A percentile compares a stretch with the other conserved stretches of the same genome.
phyloP scores from a whole-genome alignment of 2,888 invertebrate species.

The Callosobruchus maculatus region DNA sequence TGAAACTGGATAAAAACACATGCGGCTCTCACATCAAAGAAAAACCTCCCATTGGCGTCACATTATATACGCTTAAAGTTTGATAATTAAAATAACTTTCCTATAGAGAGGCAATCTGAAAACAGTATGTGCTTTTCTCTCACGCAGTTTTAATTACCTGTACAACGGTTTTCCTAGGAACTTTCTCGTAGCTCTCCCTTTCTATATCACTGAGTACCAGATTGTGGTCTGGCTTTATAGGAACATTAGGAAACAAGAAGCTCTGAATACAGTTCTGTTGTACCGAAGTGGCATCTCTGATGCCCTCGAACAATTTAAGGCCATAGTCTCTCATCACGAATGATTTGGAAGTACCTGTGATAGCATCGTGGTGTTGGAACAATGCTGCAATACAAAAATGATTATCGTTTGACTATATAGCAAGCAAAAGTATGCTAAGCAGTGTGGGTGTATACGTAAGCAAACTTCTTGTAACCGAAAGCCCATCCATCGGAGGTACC shows the following conservation, averaged over 20 bases:
- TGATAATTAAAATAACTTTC: too few relatives aligned
- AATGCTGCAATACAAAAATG: slow-evolving; percentile 39
- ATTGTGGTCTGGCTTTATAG: slow-evolving; percentile 44
- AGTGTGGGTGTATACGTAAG: too few relatives aligned
- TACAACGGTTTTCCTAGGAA: slow-evolving; percentile 71
- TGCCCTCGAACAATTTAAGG: slow-evolving; percentile 76
- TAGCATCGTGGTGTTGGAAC: slow-evolving; percentile 97
- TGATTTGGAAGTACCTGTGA: slow-evolving; percentile 91
- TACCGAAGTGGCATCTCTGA: slow-evolving; percentile 72
- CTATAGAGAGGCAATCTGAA: too few relatives aligned
- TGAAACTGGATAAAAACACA: too few relatives aligned
- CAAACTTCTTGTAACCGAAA: too few relatives aligned
- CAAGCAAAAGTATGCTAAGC: too few relatives aligned
- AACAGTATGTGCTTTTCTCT: slow-evolving; percentile 71
- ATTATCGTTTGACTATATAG: too few relatives aligned
- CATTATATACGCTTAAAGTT: too few relatives aligned
- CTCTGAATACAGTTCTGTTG: slow-evolving; percentile 72
- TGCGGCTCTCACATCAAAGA: too few relatives aligned
- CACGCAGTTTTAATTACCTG: slow-evolving; percentile 19
- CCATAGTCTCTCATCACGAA: slow-evolving; percentile 94
- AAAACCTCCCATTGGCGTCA: too few relatives aligned
- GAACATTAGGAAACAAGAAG: slow-evolving; percentile 47
- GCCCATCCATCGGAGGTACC: too few relatives aligned
- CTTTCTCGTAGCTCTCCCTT: slow-evolving; percentile 74
- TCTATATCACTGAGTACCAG: slow-evolving; percentile 64